Base-by-base conservation (phyloP, 2,888 invertebrate genomes). In the Andrena chrysosceles region DNA sequence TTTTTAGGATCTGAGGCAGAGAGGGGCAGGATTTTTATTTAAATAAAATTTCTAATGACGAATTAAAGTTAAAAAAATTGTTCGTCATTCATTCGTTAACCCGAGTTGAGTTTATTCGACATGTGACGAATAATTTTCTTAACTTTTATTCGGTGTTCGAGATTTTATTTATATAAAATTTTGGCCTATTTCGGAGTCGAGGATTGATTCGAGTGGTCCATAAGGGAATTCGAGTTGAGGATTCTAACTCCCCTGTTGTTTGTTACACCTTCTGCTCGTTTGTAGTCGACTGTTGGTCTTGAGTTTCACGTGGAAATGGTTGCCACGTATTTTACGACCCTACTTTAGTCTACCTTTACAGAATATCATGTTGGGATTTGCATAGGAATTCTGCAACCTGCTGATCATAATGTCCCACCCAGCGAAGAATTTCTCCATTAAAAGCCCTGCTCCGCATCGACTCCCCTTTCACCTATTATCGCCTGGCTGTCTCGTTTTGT, bases 301-400 rank as follows among this genome's bases (percentile, higher is more conserved):
- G 5, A 16, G 13, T 29, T 56, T 16, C 1, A 29, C 23, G 26
- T 13, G 13, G 26, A 56, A 26, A 13, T 29, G 4, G 56, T 29
- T 29, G 10, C 56, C 26, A 16, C 7, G 23, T 26, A 3, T 56
- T 56, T 56, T 26, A 26, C 26, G 5, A 26, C 56, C 26, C 29
- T 2, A 77, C 72, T 72, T 77, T 77, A 67, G 74, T 78, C 77
- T 77, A 77, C 71, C 54, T 20, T 52, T 52, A 8, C 6, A 8
- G 77, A 81, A 81, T 81, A 31, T 67, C 77, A 56, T 33, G 35
- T 33, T 66, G 8, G 35, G 68, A 73, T 73, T 63, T 29, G 64
- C 26, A 20, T 35, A 29, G 33, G 62, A 62, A 62, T 33, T 52
- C 20, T 52, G 52, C n/a, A 20, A 52, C 20, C 20, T 20, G 52